These are phyloP conservation scores for Platycercus adscitus DNA, from an alignment of 2,113 vertebrate genomes.

Conservation along the genomic window DNA sequence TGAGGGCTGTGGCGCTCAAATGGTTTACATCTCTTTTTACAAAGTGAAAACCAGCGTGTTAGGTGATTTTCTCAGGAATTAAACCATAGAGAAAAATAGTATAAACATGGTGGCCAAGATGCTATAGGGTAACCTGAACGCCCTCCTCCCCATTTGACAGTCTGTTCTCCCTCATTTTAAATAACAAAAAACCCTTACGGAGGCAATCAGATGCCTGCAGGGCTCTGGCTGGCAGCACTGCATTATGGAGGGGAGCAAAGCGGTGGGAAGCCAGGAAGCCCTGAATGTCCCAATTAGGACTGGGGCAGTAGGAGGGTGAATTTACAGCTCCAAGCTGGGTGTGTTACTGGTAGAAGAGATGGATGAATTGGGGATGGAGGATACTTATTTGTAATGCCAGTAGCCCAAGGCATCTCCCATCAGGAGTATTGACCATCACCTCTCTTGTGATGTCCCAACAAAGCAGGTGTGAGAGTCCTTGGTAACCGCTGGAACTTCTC, in stretches of 20 bases:
- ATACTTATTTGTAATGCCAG: background rate
- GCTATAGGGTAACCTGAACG: accelerated
- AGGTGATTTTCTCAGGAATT: background rate
- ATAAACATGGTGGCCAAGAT: background rate
- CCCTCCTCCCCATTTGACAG: background rate
- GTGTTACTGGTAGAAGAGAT: accelerated
- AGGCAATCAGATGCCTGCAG: background rate
- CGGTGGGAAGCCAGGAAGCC: background rate
- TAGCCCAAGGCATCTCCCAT: accelerated
- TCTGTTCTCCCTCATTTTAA: background rate
- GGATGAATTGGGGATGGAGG: background rate
- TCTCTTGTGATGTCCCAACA: background rate
- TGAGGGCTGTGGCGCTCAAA: background rate
- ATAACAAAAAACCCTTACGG: background rate
- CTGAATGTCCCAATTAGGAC: background rate
- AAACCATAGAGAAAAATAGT: background rate
- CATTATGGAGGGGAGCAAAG: background rate
- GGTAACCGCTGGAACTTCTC: background rate
- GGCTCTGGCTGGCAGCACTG: background rate
- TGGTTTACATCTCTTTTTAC: background rate
- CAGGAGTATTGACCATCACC: background rate
- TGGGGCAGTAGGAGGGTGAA: accelerated
- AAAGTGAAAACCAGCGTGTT: background rate
- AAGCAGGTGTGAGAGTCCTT: background rate
- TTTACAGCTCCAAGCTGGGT: background rate